Evolutionary conservation across 2,888 invertebrate genomes (phyloP), one percentile per base, ranked within the genome.

Genomic region (Diplazon laetatorius): DNA sequence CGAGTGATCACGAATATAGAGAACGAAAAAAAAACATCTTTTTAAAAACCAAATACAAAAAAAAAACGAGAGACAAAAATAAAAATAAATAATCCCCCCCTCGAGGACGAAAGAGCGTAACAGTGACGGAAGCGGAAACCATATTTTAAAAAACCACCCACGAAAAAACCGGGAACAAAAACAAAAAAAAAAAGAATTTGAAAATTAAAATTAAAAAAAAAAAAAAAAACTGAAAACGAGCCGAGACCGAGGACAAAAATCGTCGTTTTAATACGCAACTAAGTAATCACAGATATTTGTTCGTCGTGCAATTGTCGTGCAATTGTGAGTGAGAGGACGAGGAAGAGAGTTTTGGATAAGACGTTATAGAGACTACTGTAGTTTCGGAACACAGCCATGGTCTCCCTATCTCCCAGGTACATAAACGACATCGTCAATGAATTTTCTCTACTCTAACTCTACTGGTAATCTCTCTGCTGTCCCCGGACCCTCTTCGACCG

Each of bases 351-450:
- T 81, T 76, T 76, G 77, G 72, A 78, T 73, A 79, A 78, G 78
- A 72, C 78, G 72, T 87, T n/a, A 83, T 87, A 88, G 87, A 88
- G 89, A 88, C 88, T 90, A 90, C 92, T 92, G 92, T 92, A 92
- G 92, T 92, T 93, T 91, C 92, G 93, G 92, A 93, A 93, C 92
- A 93, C 93, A 93, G 93, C 93, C 93, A 93, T 93, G 93, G 93
- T 93, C 92, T 93, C 93, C 92, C 92, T 93, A 91, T 92, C 93
- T 92, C 93, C 93, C 92, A 93, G 93, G 93, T 93, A 93, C 92
- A 91, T 91, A 87, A n/a, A 87, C 89, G 85, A 89, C 88, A 88
- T 90, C 89, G 86, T 89, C 87, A 86, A 85, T 89, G 85, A 86
- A 74, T 78, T 80, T 87, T 79, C 76, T 63, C 46, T 77, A 57